These are phyloP conservation scores for Nycticebus coucang DNA, from an alignment of 2,113 vertebrate genomes.

Conservation along the genomic window DNA sequence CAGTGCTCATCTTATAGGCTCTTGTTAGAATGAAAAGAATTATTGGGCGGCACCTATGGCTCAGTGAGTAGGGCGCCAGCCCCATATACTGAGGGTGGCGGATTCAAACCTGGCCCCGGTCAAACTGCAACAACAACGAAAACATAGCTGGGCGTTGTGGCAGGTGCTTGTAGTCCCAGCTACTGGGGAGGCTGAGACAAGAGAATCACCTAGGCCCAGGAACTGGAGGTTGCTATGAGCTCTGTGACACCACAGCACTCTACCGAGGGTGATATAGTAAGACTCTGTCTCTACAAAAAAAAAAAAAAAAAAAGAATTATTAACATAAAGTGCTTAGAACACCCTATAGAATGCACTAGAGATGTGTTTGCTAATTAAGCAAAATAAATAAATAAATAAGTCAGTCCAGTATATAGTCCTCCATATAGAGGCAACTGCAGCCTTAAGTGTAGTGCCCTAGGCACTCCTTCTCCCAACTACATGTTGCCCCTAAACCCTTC, in stretches of 20 bases:
- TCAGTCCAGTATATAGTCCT: not conserved
- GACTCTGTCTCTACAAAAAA: too few relatives aligned
- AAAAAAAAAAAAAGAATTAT: not conserved
- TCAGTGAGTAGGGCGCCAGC: too few relatives aligned
- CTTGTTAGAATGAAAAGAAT: slow-evolving; percentile 11
- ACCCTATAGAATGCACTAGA: not conserved
- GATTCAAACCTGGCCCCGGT: too few relatives aligned
- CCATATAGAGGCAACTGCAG: not conserved
- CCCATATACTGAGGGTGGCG: too few relatives aligned
- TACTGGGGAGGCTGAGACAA: too few relatives aligned
- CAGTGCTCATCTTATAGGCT: not conserved
- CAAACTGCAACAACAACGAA: too few relatives aligned
- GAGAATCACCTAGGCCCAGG: too few relatives aligned
- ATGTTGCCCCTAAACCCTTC: not conserved
- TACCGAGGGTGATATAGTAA: too few relatives aligned
- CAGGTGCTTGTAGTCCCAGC: too few relatives aligned
- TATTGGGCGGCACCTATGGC: not conserved
- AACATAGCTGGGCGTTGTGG: too few relatives aligned
- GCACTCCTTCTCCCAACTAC: not conserved
- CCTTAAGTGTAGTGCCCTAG: not conserved
- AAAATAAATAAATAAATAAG: not conserved
- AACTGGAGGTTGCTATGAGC: too few relatives aligned
- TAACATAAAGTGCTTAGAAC: not conserved
- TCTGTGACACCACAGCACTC: too few relatives aligned
- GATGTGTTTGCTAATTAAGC: slow-evolving; percentile 24